Conservation (phyloP, 2,888 invertebrate genomes). For the Halictus quadricinctus region DNA sequence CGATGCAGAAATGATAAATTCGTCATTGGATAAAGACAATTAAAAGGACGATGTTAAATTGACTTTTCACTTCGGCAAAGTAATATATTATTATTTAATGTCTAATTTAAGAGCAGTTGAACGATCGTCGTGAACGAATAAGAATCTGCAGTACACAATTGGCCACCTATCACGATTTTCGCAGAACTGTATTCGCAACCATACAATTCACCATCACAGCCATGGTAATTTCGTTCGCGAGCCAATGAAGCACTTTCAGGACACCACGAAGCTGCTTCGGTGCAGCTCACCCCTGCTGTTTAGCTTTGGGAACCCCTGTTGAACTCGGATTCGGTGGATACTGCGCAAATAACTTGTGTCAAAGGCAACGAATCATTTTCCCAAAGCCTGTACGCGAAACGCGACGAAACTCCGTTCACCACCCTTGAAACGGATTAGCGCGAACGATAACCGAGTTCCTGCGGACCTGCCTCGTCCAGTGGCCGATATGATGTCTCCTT, state of each 20-base stretch:
- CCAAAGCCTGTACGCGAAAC: conserved; percentile 4
- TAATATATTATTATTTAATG: no score
- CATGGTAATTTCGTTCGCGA: neutral
- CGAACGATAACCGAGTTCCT: conserved; percentile 14
- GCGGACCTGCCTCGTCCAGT: neutral
- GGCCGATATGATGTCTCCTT: neutral
- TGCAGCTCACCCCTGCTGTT: conserved; percentile 33
- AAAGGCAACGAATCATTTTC: conserved; percentile 55
- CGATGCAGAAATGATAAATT: no score
- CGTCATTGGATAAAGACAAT: no score
- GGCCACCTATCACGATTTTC: neutral
- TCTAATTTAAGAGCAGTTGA: no score
- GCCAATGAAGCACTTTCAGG: conserved; percentile 19
- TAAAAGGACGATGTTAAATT: no score
- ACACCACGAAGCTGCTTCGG: conserved; percentile 24
- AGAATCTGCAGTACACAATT: neutral
- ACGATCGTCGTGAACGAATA: neutral
- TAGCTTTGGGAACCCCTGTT: conserved; percentile 35
- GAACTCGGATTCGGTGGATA: conserved; percentile 31
- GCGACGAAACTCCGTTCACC: conserved; percentile 15
- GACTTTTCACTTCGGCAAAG: no score
- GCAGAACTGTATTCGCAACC: neutral
- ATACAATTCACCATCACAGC: neutral
- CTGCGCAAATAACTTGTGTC: conserved; percentile 54
- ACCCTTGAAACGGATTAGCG: conserved; percentile 32